Evolutionary conservation across 2,888 invertebrate genomes (phyloP).

Genomic region (Rhagonycha lutea): DNA sequence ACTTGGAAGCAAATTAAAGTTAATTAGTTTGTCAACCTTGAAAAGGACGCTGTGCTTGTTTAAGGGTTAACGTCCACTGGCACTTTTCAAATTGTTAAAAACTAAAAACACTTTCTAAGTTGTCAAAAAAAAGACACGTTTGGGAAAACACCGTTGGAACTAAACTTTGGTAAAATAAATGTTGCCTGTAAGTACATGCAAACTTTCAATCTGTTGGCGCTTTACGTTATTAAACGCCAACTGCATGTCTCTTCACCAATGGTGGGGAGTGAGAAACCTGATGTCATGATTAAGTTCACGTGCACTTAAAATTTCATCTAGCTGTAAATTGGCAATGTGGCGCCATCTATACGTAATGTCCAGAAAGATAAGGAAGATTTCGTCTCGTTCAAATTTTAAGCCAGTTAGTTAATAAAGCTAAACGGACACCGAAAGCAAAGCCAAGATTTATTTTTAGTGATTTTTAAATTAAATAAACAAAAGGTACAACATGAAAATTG

Average conservation of each 20-base stretch:
- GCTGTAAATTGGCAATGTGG: not conserved
- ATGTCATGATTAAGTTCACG: not conserved
- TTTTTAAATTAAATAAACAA: too few relatives aligned
- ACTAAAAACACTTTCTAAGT: not conserved
- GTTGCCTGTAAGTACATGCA: not conserved
- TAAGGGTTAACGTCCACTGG: not conserved
- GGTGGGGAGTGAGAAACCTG: not conserved
- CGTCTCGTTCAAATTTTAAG: too few relatives aligned
- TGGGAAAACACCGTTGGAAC: not conserved
- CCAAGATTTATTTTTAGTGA: too few relatives aligned
- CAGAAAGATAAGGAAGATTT: not conserved
- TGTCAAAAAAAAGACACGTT: not conserved
- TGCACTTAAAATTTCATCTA: not conserved
- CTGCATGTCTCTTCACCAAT: not conserved
- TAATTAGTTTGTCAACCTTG: not conserved
- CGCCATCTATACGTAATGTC: not conserved
- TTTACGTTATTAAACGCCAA: not conserved
- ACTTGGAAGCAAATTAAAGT: not conserved
- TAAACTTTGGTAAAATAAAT: not conserved
- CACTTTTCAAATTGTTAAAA: not conserved
- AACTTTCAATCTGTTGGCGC: not conserved
- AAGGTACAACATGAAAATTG: too few relatives aligned
- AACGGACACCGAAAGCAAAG: too few relatives aligned
- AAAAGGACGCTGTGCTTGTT: not conserved
- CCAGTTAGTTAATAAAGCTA: too few relatives aligned